Evolutionary conservation across 2,797 vertebrate genomes (phyloP).

Genomic region (Anguilla marmorata): DNA sequence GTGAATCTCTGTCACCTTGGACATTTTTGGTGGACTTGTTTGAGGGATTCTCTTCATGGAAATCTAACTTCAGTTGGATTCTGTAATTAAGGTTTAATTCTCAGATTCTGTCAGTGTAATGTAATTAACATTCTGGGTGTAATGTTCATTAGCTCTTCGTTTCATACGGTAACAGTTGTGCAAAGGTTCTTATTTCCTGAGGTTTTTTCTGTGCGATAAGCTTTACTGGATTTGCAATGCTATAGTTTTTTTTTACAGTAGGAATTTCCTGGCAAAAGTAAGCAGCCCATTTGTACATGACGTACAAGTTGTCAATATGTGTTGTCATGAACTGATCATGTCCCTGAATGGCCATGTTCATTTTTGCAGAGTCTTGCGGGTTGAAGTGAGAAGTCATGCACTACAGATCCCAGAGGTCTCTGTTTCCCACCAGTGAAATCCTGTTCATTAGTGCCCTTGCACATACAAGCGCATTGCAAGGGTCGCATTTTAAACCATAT

Average conservation of each 20-base stretch:
- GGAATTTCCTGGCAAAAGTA: background rate
- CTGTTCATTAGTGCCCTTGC: conserved; percentile 15
- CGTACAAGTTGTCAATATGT: background rate
- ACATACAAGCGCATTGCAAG: conserved; percentile 20
- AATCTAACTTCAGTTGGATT: background rate
- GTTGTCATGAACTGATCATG: conserved; percentile 26
- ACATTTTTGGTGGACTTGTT: conserved; percentile 26
- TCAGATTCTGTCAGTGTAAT: background rate
- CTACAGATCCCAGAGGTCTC: background rate
- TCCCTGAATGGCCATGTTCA: conserved; percentile 27
- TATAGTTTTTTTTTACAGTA: background rate
- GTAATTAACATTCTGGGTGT: background rate
- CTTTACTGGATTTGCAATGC: conserved; percentile 6
- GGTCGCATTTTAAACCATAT: background rate
- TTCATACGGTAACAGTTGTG: background rate
- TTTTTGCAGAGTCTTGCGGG: conserved; percentile 52
- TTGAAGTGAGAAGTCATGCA: conserved; percentile 60
- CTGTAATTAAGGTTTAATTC: background rate
- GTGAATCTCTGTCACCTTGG: conserved; percentile 44
- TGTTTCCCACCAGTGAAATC: conserved; percentile 20
- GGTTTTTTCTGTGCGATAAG: background rate
- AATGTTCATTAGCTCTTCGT: background rate
- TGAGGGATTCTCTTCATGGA: background rate
- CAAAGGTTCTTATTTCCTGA: conserved; percentile 39
- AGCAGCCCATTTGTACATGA: conserved; percentile 30